Evolutionary conservation across 2,797 vertebrate genomes (phyloP).

Genomic region (Mallotus villosus): DNA sequence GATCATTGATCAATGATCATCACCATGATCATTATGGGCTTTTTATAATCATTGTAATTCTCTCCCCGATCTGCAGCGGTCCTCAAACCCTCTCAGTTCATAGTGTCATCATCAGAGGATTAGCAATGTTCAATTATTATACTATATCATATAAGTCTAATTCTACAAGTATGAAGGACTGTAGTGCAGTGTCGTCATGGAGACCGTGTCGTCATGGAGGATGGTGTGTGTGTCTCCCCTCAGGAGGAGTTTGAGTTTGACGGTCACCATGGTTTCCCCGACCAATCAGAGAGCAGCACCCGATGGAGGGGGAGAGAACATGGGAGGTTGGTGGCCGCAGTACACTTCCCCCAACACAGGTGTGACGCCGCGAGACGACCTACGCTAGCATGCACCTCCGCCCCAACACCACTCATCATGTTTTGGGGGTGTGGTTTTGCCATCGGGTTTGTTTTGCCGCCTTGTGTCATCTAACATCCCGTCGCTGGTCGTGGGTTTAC

Average conservation of each 20-base stretch:
- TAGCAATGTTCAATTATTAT: too few species aligned
- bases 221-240: not conserved
- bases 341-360: constrained; percentile 88
- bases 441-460: constrained; percentile 35
- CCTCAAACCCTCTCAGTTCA: too few species aligned
- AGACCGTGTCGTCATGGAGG: too few species aligned
- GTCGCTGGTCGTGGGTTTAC: too few species aligned
- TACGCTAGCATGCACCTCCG: constrained; percentile 79
- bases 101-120: too few species aligned
- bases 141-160: too few species aligned
- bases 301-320: constrained; percentile 91
- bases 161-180: too few species aligned
- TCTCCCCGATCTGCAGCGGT: too few species aligned
- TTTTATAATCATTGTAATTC: too few species aligned
- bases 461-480: not conserved
- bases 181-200: too few species aligned
- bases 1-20: too few species aligned
- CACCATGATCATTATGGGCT: too few species aligned
- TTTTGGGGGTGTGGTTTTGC: constrained; percentile 31
- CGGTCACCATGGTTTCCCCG: constrained; percentile 71
- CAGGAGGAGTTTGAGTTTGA: constrained; percentile 86
- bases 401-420: constrained; percentile 23
- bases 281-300: constrained; percentile 74
- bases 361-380: constrained; percentile 85
- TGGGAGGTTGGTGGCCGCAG: constrained; percentile 98